phyloP scores from a whole-genome alignment of 2,113 vertebrate genomes.

The Microcebus lehilahytsara region DNA sequence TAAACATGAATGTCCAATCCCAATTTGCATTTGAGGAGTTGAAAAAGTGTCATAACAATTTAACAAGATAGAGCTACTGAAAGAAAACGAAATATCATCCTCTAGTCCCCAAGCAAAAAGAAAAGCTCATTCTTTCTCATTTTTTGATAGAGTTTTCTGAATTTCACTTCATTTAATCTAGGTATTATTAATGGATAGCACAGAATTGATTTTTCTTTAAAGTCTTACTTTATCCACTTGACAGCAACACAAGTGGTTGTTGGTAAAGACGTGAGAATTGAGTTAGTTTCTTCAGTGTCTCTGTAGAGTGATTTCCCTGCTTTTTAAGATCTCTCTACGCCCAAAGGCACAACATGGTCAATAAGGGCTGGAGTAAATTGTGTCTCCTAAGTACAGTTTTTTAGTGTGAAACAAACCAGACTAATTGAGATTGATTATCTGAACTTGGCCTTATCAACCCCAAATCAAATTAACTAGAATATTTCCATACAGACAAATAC shows the following conservation, averaged over 20 bases:
- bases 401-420: slow-evolving; percentile 15
- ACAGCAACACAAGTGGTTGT: background rate
- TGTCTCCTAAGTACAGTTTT: background rate
- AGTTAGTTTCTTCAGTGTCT: background rate
- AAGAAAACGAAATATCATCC: background rate
- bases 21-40: background rate
- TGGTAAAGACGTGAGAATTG: background rate
- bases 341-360: background rate
- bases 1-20: background rate
- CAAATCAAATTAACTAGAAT: slow-evolving; percentile 42
- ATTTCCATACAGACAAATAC: background rate
- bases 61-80: background rate
- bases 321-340: background rate
- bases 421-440: slow-evolving; percentile 37
- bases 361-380: background rate
- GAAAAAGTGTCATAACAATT: background rate
- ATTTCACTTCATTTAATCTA: background rate
- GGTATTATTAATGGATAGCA: background rate
- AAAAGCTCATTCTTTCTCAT: background rate
- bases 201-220: background rate
- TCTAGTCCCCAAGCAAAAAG: background rate
- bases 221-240: background rate
- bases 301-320: background rate
- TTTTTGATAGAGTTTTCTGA: background rate
- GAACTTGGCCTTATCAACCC: slow-evolving; percentile 31